Evolutionary conservation across 2,113 vertebrate species (phyloP).

Genomic region (Chaenogobius annularis): DNA sequence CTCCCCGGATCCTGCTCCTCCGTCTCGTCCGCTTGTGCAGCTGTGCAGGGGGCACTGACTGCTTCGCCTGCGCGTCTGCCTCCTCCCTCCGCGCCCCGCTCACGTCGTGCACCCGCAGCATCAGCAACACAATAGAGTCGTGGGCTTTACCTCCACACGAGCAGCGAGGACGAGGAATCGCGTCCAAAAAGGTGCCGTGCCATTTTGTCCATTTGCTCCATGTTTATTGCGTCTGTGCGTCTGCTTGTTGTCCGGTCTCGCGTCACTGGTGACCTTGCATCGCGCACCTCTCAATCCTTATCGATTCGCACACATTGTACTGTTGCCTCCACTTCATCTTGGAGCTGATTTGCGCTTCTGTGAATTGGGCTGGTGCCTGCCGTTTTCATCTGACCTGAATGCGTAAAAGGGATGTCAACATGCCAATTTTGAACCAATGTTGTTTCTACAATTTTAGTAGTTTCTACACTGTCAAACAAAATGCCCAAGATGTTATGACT

Average conservation of each 20-base stretch:
- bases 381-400: conserved; percentile 46
- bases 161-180: conserved; percentile 27
- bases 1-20: conserved; percentile 59
- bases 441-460: neutral
- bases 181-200: conserved; percentile 35
- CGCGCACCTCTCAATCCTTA: conserved; percentile 48
- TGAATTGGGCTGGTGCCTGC: conserved; percentile 37
- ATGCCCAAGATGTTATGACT: conserved; percentile 29
- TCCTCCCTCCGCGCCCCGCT: conserved; percentile 7
- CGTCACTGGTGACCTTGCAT: conserved; percentile 63
- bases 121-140: conserved; percentile 79
- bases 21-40: conserved; percentile 71
- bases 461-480: neutral
- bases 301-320: conserved; percentile 55
- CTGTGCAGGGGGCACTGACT: conserved; percentile 61
- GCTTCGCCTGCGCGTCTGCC: conserved; percentile 34
- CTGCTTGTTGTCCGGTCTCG: conserved; percentile 24
- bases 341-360: conserved; percentile 26
- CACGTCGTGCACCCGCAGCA: conserved; percentile 74
- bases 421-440: neutral
- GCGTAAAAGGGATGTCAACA: conserved; percentile 49
- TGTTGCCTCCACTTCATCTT: conserved; percentile 42
- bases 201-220: conserved; percentile 11
- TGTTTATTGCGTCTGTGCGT: conserved; percentile 5
- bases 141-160: conserved; percentile 21